These are phyloP conservation scores for Drosophila elegans DNA, from an alignment of 1,140 invertebrate species.

Conservation along the genomic window DNA sequence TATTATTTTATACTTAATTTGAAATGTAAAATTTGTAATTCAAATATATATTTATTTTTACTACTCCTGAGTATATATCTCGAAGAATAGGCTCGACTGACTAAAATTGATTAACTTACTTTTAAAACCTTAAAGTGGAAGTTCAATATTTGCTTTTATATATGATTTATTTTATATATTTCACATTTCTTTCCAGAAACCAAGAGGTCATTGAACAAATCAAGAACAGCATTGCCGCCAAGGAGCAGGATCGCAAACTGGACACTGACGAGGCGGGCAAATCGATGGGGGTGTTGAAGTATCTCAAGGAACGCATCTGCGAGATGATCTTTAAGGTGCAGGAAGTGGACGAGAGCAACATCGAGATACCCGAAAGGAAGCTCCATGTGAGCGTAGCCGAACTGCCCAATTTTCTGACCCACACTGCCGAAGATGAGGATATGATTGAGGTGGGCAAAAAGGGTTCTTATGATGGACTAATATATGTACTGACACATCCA, in stretches of 20 bases:
- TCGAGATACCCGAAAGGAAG: conserved; percentile 61
- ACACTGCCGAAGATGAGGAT: conserved; percentile 74
- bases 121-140: no score
- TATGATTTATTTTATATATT: no score
- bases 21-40: no score
- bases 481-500: no score
- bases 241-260: conserved; percentile 85
- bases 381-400: conserved; percentile 66
- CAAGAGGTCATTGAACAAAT: conserved; percentile 88
- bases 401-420: conserved; percentile 68
- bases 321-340: conserved; percentile 84
- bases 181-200: conserved; percentile 85
- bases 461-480: neutral
- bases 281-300: conserved; percentile 85
- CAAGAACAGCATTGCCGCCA: conserved; percentile 86
- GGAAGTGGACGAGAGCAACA: conserved; percentile 81
- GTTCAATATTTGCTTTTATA: no score
- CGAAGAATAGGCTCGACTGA: no score
- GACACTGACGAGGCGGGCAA: conserved; percentile 84
- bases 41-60: no score
- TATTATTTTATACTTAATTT: no score
- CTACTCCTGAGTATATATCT: no score
- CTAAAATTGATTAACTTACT: no score
- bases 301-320: conserved; percentile 85
- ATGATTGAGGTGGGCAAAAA: conserved; percentile 64